Evolutionary conservation across 2,797 vertebrate species (phyloP), one percentile per base, ranked within the genome.

Genomic region (Apodemus agrarius): DNA sequence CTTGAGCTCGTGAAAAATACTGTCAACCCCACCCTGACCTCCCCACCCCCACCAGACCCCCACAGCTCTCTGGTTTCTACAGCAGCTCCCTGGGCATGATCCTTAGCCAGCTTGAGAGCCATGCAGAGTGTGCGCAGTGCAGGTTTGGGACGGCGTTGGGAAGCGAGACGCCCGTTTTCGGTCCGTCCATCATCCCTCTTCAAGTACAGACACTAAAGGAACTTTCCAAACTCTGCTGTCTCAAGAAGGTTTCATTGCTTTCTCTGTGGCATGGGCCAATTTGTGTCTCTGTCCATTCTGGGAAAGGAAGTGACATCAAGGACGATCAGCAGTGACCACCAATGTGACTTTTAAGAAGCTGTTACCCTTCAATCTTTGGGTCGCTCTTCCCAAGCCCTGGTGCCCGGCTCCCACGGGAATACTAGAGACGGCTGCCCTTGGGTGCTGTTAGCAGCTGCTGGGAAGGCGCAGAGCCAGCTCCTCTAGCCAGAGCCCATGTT

Each of bases 401-500:
- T 76, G 89, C 89, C 89, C 72, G 34, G 40, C n/a, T 93, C 80
- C 17, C n/a, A 65, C 17, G 75, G 84, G 82, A 85, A 69, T 26
- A 54, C 90, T 43, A 37, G 46, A 31, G 29, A 26, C 81, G 78
- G 61, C 65, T 93, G 43, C 19, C 93, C 76, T 88, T 37, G 65
- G 90, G 88, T 37, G 49, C 81, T 78, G 63, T 63, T 37, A 79
- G 79, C 95, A 97, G 96, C 94, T 95, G 94, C 94, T 17, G 19
- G 90, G 75, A 67, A 92, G 96, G 93, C 95, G 90, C 49, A 0
- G 84, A 90, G 95, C 95, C 97, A 98, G 72, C 57, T n/a, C 46
- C 37, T 96, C 81, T 95, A 81, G 75, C 78, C 61, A 92, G 94
- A 97, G 83, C 46, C 75, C n/a, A 49, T 93, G 88, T 90, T 93